Evolutionary conservation across 1,140 invertebrate genomes (phyloP), one percentile per base, ranked within the genome.

Genomic region (Centruroides vittatus): DNA sequence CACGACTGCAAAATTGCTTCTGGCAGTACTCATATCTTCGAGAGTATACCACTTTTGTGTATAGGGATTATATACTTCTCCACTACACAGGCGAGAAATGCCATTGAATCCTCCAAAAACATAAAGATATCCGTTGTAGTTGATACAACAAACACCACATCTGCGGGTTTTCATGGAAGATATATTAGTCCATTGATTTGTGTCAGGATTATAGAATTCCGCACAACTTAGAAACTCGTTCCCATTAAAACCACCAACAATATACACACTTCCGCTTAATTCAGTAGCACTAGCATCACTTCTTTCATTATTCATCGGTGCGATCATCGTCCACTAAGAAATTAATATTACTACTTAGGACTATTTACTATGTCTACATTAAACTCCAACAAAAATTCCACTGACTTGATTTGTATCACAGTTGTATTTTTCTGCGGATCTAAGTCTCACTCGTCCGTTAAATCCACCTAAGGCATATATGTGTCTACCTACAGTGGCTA

Each of bases 191-290:
- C 93, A 96, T 66, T 87, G 82, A 73, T 94, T 88, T 0, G 79
- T 80, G 9, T 81, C 78, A 0, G 89, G 88, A 73, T 92, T 85
- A 72, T 89, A 95, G 54, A 83, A 81, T 73, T 95, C 92, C 0
- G 83, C 88, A 3, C 86, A 84, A 70, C 85, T 86, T 73, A 94
- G 78, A 69, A 87, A 93, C 67, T 92, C 87, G 59, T 84, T 82
- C 0, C 92, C 91, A 72, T 94, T 91, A 72, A 93, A 95, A 0
- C 92, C 92, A 1, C 88, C 88, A 3, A 82, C 82, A 46, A 89
- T 85, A 71, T 86, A 88, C 57, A 53, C 8, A 3, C 8, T 6
- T 53, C 51, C 35, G 5, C 84, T 82, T 11, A 82, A 78, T 5
- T 63, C 68, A 12, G 68, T 60, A 36, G 71, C 66, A 54, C 64